phyloP scores from a whole-genome alignment of 2,888 invertebrate species.

The Thereva nobilitata region DNA sequence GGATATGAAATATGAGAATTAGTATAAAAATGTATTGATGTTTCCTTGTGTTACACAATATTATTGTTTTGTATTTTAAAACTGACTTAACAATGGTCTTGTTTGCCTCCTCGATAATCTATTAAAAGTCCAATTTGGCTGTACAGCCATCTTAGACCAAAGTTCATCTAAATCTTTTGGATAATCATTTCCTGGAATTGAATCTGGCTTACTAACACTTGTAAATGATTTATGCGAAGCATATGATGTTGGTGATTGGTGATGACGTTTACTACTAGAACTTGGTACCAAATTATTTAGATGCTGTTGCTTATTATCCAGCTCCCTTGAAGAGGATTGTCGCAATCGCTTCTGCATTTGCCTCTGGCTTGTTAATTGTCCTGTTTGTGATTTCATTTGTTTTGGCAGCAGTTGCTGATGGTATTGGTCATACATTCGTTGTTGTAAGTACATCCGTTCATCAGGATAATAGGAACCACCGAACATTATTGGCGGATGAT shows the following conservation, averaged over 20 bases:
- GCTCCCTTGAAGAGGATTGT: neutral
- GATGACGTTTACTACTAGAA: conserved; percentile 24
- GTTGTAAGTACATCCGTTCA: conserved; percentile 30
- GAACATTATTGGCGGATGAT: conserved; percentile 45
- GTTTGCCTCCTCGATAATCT: conserved; percentile 38
- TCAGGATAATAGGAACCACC: conserved; percentile 39
- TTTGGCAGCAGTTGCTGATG: conserved; percentile 15
- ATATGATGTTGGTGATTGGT: conserved; percentile 41
- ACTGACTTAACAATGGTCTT: conserved; percentile 11
- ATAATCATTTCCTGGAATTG: conserved; percentile 40
- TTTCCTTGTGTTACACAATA: no score
- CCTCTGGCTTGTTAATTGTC: neutral
- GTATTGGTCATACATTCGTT: conserved; percentile 8
- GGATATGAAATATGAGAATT: no score
- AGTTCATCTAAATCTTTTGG: conserved; percentile 44
- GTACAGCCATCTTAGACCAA: conserved; percentile 44
- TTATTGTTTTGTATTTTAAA: neutral
- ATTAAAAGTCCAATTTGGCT: conserved; percentile 45
- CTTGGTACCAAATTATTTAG: neutral
- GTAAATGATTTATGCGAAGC: conserved; percentile 43
- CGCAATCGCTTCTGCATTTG: neutral
- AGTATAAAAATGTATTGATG: no score
- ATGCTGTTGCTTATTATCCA: neutral
- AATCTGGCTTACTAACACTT: conserved; percentile 40
- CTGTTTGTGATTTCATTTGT: neutral